Evolutionary conservation across 2,113 vertebrate species (phyloP), one percentile per base, ranked within the genome.

Genomic region (Ceyx cyanopectus): DNA sequence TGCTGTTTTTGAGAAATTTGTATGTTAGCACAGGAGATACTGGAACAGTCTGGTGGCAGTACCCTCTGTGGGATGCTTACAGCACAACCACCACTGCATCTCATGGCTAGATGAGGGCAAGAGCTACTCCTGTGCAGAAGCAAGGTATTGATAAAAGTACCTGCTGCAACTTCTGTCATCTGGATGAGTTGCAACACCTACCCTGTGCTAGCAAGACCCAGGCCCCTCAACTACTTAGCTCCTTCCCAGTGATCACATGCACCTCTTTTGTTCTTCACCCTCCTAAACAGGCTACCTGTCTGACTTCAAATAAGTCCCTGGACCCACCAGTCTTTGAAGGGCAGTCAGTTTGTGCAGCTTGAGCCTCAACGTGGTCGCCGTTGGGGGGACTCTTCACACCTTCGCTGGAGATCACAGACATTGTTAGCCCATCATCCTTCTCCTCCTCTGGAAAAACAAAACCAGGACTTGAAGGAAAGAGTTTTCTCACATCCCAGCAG

Each of bases 381-480:
- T 51, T 92, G 40, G 66, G 91, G 16, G 96, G 85, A 26, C 82
- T 96, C 83, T 97, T 97, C 51, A 70, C 29, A 32, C 72, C 91
- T 93, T 97, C 95, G 2, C 87, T 94, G 12, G 95, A 96, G 84
- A 97, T 87, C 75, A 94, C 41, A 0, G 96, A 94, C 90, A 97
- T 95, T 0, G 93, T 87, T 16, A 97, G 32, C 13, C 93, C 94
- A 0, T 97, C 97, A 32, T 97, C 96, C 75, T 97, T 97, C 79
- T 97, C 97, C 48, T 97, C 96, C 79, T 97, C 97, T 97, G 94
- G 54, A 81, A 83, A 87, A 85, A 10, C 65, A 73, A 85, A 69
- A 45, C 6, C 24, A 2, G 51, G 9, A 27, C 15, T 18, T 57
- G 67, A 67, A 66, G 37, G 48, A 58, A 68, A 24, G 65, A 61